phyloP scores from a whole-genome alignment of 2,888 invertebrate species.

The Napeogenes sylphis region DNA sequence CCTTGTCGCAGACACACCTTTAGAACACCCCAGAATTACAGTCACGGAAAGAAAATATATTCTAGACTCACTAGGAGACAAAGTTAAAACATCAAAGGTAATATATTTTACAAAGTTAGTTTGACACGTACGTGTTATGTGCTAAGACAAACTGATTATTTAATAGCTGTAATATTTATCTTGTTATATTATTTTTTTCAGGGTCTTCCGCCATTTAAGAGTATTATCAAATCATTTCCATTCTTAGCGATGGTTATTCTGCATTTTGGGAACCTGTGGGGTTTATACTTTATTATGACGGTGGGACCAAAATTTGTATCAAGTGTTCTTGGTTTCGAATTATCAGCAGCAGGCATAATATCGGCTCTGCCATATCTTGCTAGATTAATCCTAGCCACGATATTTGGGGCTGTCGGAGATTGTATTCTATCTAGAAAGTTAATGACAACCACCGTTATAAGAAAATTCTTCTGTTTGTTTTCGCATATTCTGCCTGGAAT shows the following conservation, averaged over 20 bases:
- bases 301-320: conserved; percentile 87
- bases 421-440: conserved; percentile 66
- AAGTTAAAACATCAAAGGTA: conserved; percentile 77
- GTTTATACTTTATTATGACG: conserved; percentile 85
- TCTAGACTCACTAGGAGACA: conserved; percentile 76
- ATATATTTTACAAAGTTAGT: conserved; percentile 34
- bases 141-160: conserved; percentile 16
- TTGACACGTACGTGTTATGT: conserved; percentile 18
- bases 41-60: conserved; percentile 81
- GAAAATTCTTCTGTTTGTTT: conserved; percentile 81
- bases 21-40: conserved; percentile 79
- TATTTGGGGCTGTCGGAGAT: conserved; percentile 85
- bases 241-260: conserved; percentile 81
- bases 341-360: conserved; percentile 83
- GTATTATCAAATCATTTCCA: conserved; percentile 80
- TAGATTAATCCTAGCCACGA: conserved; percentile 81
- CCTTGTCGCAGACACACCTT: conserved; percentile 80
- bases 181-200: conserved; percentile 54
- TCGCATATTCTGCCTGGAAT: conserved; percentile 77
- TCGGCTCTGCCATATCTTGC: conserved; percentile 85
- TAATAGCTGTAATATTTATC: conserved; percentile 11
- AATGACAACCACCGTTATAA: conserved; percentile 68
- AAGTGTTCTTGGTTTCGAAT: conserved; percentile 83
- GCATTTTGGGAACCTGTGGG: conserved; percentile 88
- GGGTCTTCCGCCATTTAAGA: conserved; percentile 81